A percentile compares a stretch with the other conserved stretches of the same genome.
These are phyloP conservation scores for Carterocephalus palaemon DNA, from an alignment of 2,888 invertebrate species.

Conservation along the genomic window DNA sequence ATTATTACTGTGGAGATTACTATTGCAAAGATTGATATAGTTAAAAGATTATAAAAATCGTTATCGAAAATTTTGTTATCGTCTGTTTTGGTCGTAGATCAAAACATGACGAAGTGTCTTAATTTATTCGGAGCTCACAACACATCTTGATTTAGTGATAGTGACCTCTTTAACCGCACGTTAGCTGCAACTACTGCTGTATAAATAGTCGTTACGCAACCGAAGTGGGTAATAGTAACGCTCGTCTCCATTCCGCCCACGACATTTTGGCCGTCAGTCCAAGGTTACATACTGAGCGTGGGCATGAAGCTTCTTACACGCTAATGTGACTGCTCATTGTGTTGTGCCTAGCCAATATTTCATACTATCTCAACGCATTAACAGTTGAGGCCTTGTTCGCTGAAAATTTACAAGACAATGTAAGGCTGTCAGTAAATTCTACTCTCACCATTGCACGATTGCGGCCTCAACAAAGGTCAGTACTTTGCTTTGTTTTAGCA, in stretches of 20 bases:
- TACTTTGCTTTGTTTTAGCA: constrained; percentile 1
- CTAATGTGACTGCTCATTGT: constrained; percentile 41
- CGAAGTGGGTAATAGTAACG: constrained; percentile 50
- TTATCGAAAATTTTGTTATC: too few species aligned
- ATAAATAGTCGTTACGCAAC: constrained; percentile 59
- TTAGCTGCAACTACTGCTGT: constrained; percentile 19
- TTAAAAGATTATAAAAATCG: too few species aligned
- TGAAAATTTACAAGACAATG: constrained; percentile 18
- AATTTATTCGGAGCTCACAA: too few species aligned
- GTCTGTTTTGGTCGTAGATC: too few species aligned
- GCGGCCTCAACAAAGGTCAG: constrained; percentile 13
- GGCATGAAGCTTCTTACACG: constrained; percentile 49
- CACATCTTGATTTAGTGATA: not conserved
- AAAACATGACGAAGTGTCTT: too few species aligned
- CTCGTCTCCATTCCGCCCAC: constrained; percentile 60
- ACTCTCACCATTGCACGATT: constrained; percentile 4
- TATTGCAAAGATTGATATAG: too few species aligned
- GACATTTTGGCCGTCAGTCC: constrained; percentile 59
- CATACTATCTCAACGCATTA: constrained; percentile 11
- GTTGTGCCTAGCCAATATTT: constrained; percentile 16
- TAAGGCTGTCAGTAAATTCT: too few species aligned
- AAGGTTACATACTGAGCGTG: constrained; percentile 63
- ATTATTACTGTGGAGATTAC: too few species aligned
- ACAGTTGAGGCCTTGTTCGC: constrained; percentile 12
- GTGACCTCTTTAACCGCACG: constrained; percentile 9